Evolutionary conservation across 2,113 vertebrate genomes (phyloP), one percentile per base, ranked within the genome.

Genomic region (Pachypanchax playfairii): DNA sequence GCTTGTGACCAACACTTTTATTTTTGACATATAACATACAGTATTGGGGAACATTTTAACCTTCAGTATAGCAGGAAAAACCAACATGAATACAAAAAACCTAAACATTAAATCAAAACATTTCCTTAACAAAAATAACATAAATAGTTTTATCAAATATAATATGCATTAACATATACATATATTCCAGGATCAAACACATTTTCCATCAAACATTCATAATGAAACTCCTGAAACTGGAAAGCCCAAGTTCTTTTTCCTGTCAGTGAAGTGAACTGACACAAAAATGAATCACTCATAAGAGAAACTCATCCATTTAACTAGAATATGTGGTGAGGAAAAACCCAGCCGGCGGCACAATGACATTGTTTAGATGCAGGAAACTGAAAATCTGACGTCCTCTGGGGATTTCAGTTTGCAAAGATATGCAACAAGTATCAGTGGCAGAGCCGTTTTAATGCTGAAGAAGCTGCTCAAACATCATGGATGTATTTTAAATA

Each of bases 301-400:
- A 42, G 14, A 55, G 41, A 63, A 75, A 78, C 64, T 54, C 48
- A 62, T 57, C 65, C 5, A 21, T 29, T 57, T 41, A 10, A 62
- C 64, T 68, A 60, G 57, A 82, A 70, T 49, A 67, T 21, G 75
- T 69, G 64, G 64, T 58, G 59, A 71, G 68, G 67, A 78, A 77
- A 78, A 74, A 71, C 71, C 73, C 71, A 62, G 46, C 31, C 31
- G 25, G 0, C 57, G 65, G 36, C 36, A 63, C 33, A 8, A 3
- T 57, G 59, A 70, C 69, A 74, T 51, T 42, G 53, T 67, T 52
- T 39, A 29, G 42, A 35, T 73, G 63, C 53, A 67, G 50, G 65
- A 79, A 84, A 83, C 61, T 70, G 58, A 83, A 51, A 64, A 55
- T 39, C 49, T 64, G 75, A 79, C 46, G 13, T 63, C 44, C 50